Percentiles rank a stretch among this genome's conserved stretches.
These are phyloP conservation scores for Cossypha polioptera DNA, from an alignment of 2,797 vertebrate genomes.

Conservation along the genomic window DNA sequence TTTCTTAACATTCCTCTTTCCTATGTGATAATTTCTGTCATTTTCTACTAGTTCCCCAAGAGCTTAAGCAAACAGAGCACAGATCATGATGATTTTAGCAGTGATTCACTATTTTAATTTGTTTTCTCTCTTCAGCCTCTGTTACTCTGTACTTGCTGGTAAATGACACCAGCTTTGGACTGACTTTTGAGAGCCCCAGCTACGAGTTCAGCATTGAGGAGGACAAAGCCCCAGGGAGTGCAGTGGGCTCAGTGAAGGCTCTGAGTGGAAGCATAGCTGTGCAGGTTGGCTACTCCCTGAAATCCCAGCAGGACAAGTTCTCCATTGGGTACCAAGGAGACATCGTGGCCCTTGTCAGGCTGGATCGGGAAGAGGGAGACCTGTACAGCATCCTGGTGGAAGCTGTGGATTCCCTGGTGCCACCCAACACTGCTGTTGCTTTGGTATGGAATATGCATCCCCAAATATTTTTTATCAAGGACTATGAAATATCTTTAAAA, in stretches of 20 bases:
- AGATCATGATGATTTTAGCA: not conserved
- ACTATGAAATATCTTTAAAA: not conserved
- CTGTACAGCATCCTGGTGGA: conserved; percentile 74
- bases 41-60: not conserved
- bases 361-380: conserved; percentile 77
- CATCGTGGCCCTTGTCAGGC: conserved; percentile 30
- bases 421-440: conserved; percentile 72
- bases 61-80: not conserved
- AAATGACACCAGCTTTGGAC: conserved; percentile 25
- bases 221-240: not conserved
- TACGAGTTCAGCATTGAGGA: conserved; percentile 79
- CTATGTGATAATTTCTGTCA: not conserved
- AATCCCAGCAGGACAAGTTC: conserved; percentile 72
- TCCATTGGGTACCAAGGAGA: conserved; percentile 63
- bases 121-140: conserved; percentile 54
- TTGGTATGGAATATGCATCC: conserved; percentile 63
- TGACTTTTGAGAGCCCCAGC: conserved; percentile 70
- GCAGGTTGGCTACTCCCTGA: conserved; percentile 68
- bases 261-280: conserved; percentile 50
- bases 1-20: not conserved
- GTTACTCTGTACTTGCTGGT: conserved; percentile 70
- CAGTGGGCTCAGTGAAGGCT: conserved; percentile 72
- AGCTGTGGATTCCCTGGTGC: conserved; percentile 73
- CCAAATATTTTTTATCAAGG: not conserved
- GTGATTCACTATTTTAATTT: not conserved